Percentiles rank a stretch among this genome's conserved stretches.
Evolutionary conservation across 1,140 invertebrate genomes (phyloP).

Genomic region (Copidosoma floridanum): DNA sequence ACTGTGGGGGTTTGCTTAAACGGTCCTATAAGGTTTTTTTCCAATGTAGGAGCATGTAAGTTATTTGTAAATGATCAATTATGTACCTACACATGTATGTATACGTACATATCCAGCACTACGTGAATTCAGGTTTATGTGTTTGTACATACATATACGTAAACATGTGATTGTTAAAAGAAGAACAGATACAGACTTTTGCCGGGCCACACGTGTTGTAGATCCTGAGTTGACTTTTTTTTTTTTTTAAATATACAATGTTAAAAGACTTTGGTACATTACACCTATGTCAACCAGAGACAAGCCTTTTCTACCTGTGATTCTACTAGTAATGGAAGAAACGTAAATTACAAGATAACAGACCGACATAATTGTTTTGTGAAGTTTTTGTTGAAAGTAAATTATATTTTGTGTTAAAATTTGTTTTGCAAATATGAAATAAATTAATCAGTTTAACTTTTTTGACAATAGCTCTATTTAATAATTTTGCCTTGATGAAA

Average conservation of each 20-base stretch:
- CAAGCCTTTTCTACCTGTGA: conserved; percentile 22
- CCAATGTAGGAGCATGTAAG: conserved; percentile 45
- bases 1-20: conserved; percentile 36
- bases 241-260: conserved; percentile 8
- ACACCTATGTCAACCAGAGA: conserved; percentile 8
- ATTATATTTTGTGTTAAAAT: conserved; percentile 16
- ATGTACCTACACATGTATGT: conserved; percentile 45
- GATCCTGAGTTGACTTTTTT: conserved; percentile 32
- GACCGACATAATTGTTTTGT: too few species aligned
- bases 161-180: conserved; percentile 15
- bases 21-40: conserved; percentile 35
- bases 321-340: conserved; percentile 8
- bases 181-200: conserved; percentile 20
- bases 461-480: not conserved
- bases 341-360: not conserved
- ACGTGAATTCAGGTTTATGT: conserved; percentile 3
- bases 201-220: conserved; percentile 32
- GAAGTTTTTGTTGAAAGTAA: not conserved
- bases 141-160: conserved; percentile 30
- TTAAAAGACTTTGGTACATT: too few species aligned
- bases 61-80: conserved; percentile 49
- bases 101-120: conserved; percentile 40
- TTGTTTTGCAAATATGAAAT: conserved; percentile 8
- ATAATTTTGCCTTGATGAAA: conserved; percentile 7
- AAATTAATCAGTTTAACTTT: not conserved